Base-by-base conservation (phyloP, 2,797 vertebrate species). In the Ctenosaura bakeri region DNA sequence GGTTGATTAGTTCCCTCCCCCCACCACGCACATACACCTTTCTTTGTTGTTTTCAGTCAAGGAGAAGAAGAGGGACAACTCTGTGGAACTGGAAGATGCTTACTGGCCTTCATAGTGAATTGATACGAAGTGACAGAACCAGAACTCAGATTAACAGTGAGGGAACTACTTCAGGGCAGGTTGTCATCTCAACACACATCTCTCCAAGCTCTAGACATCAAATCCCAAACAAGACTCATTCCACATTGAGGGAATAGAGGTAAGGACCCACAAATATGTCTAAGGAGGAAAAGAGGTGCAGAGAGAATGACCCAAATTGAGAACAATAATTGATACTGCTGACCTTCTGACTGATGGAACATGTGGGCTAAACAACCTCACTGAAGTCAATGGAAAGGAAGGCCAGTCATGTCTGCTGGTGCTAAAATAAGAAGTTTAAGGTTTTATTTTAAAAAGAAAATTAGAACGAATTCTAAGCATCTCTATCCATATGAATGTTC, bases 311-410 rank as follows among this genome's bases (percentile, higher is more conserved):
- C 26, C 14, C 8, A 50, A 62, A 73, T 4, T 24, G 52, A 73
- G 82, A 26, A 56, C 1, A 18, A 86, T 2, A 2, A 46, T 5
- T 38, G 52, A 32, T 56, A n/a, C 38, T 79, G 74, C 35, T 85
- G 38, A 20, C 56, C 52, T 14, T 35, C 22, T 64, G 66, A 59
- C 24, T 52, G 22, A 71, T 54, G 12, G 14, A 29, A 56, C 7
- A 32, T 59, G 26, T 22, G 4, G 71, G 46, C 50, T 71, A 73
- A 77, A 62, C 14, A 74, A 87, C n/a, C 71, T 78, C 24, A 83
- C 26, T 83, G 66, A 81, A 71, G 78, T 38, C 59, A 87, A 12
- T 54, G 29, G 79, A 78, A 90, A 52, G 16, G 38, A 90, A 52
- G 16, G 38, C 18, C 56, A 46, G 22, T 32, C 9, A 52, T 46